phyloP scores from a whole-genome alignment of 2,888 invertebrate genomes.

The Stratiomys singularior region DNA sequence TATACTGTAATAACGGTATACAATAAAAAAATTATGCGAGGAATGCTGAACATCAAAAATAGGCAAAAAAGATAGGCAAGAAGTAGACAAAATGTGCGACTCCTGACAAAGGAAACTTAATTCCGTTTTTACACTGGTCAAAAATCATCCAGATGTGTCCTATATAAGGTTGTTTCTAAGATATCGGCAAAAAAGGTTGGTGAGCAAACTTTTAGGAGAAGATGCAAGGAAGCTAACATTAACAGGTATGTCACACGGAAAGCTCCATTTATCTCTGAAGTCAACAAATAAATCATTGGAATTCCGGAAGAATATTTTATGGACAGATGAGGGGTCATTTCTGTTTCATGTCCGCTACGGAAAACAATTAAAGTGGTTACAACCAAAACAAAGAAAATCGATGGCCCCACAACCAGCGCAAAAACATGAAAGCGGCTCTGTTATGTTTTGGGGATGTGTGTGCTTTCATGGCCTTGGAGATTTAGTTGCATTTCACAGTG shows the following conservation, averaged over 20 bases:
- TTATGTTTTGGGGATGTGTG: slow-evolving; percentile 47
- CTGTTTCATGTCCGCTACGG: not conserved
- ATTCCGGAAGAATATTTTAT: slow-evolving; percentile 11
- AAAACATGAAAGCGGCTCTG: slow-evolving; percentile 40
- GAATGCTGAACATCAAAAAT: not conserved
- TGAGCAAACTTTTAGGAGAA: not conserved
- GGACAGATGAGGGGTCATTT: not conserved
- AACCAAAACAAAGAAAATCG: not conserved
- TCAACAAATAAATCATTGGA: not conserved
- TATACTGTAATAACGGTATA: not conserved
- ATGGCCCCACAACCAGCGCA: not conserved
- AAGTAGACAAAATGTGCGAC: not conserved
- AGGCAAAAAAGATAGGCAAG: too few species aligned
- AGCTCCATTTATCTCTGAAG: slow-evolving; percentile 10
- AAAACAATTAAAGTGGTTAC: slow-evolving; percentile 3
- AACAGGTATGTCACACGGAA: not conserved
- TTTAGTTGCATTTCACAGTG: slow-evolving; percentile 18
- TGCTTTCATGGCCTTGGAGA: slow-evolving; percentile 30
- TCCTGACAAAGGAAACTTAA: not conserved
- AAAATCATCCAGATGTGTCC: not conserved
- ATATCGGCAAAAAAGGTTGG: not conserved
- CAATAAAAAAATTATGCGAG: not conserved
- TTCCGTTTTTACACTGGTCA: not conserved
- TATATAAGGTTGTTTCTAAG: slow-evolving; percentile 4
- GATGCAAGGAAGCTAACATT: not conserved